Percentiles rank a stretch among this genome's conserved stretches.
Evolutionary conservation across 1,140 invertebrate species (phyloP).

Genomic region (Homalodisca vitripennis): DNA sequence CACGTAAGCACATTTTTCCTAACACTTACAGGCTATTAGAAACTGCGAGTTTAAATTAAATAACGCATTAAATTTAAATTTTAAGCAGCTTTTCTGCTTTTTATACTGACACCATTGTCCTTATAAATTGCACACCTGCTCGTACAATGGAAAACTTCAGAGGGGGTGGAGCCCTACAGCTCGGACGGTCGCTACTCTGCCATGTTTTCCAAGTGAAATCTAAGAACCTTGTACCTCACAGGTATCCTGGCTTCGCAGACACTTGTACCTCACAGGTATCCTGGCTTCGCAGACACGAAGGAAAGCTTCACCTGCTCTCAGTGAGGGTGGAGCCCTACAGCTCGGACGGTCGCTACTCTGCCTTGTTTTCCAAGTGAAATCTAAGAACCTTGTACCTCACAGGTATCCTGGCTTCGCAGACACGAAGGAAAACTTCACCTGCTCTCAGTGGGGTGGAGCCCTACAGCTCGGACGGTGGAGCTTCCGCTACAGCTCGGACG

Average conservation of each 20-base stretch:
- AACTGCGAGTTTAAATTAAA: too few relatives aligned
- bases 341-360: conserved; percentile 54
- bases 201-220: conserved; percentile 6
- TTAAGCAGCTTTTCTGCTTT: too few relatives aligned
- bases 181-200: conserved; percentile 54
- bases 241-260: conserved; percentile 75
- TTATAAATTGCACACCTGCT: too few relatives aligned
- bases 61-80: too few relatives aligned
- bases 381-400: conserved; percentile 38
- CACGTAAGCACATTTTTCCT: too few relatives aligned
- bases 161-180: conserved; percentile 74
- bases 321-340: conserved; percentile 76
- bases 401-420: conserved; percentile 76
- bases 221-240: conserved; percentile 44
- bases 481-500: conserved; percentile 22
- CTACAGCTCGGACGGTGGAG: conserved; percentile 64
- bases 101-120: too few relatives aligned
- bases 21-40: too few relatives aligned
- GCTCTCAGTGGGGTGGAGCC: conserved; percentile 73
- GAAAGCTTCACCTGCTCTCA: conserved; percentile 71
- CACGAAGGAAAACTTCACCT: conserved; percentile 69
- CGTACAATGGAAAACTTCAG: too few relatives aligned
- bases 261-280: conserved; percentile 76
- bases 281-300: conserved; percentile 69
- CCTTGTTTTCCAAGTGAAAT: conserved; percentile 18